Evolutionary conservation across 2,888 invertebrate species (phyloP).

Genomic region (Lithophane leautieri): DNA sequence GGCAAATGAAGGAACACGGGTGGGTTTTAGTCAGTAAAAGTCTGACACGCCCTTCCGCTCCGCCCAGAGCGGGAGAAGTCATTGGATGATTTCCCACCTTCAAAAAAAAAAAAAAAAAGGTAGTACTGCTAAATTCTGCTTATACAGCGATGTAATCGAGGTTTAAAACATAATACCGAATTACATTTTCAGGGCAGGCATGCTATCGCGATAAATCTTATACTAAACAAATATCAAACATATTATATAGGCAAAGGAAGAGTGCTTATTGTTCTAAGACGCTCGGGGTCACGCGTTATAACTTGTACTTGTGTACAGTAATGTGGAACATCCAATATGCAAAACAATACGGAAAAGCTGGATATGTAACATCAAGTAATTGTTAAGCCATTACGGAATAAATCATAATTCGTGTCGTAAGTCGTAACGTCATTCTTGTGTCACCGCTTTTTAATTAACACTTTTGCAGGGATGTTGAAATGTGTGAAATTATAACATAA

Average conservation of each 20-base stretch:
- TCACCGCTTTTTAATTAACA: background rate
- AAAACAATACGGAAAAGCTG: conserved; percentile 18
- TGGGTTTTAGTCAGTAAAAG: too few species aligned
- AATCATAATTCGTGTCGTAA: conserved; percentile 13
- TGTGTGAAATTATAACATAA: conserved; percentile 11
- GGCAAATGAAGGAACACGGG: too few species aligned
- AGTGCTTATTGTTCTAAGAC: background rate
- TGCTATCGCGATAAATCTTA: background rate
- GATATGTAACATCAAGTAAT: conserved; percentile 23
- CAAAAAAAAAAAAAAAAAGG: too few species aligned
- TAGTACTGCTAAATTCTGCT: background rate
- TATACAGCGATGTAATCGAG: background rate
- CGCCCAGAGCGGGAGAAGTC: too few species aligned
- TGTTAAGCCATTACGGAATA: conserved; percentile 18
- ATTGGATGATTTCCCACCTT: too few species aligned
- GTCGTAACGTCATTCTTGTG: conserved; percentile 10
- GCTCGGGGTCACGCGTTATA: background rate
- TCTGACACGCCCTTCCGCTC: too few species aligned
- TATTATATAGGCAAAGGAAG: background rate
- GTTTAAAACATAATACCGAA: background rate
- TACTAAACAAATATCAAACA: background rate
- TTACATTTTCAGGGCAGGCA: background rate
- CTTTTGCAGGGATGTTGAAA: conserved; percentile 20
- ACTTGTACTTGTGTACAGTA: conserved; percentile 5
- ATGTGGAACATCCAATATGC: conserved; percentile 1